Conservation (phyloP, 2,113 vertebrate genomes). For the Pontoporia blainvillei region DNA sequence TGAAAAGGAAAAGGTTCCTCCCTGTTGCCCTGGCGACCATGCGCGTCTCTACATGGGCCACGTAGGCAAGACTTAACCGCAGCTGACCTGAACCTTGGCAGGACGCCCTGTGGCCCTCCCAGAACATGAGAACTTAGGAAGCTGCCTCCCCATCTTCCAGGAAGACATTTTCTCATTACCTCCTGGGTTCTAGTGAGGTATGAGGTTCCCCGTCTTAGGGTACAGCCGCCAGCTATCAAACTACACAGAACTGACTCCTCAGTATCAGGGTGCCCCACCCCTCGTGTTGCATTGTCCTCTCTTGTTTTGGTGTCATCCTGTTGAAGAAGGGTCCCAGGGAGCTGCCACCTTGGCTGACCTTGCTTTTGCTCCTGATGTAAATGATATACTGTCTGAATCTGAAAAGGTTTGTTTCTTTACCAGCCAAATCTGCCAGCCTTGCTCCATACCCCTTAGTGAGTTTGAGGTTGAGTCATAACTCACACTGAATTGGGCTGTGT, state of each 20-base stretch:
- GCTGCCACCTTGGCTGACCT: background rate
- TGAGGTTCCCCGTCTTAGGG: background rate
- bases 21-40: background rate
- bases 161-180: background rate
- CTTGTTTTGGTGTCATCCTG: background rate
- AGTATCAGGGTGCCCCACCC: background rate
- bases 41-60: background rate
- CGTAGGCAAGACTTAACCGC: background rate
- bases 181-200: background rate
- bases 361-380: background rate
- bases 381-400: background rate
- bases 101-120: background rate
- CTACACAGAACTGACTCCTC: background rate
- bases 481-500: background rate
- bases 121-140: background rate
- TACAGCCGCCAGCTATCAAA: background rate
- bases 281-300: background rate
- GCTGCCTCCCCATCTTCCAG: background rate
- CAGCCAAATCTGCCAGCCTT: background rate
- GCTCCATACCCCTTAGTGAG: background rate
- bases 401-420: constrained; percentile 4
- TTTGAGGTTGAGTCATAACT: background rate
- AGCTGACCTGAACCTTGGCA: background rate
- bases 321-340: background rate
- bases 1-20: background rate